phyloP scores from a whole-genome alignment of 2,113 vertebrate genomes.

The Orycteropus afer region DNA sequence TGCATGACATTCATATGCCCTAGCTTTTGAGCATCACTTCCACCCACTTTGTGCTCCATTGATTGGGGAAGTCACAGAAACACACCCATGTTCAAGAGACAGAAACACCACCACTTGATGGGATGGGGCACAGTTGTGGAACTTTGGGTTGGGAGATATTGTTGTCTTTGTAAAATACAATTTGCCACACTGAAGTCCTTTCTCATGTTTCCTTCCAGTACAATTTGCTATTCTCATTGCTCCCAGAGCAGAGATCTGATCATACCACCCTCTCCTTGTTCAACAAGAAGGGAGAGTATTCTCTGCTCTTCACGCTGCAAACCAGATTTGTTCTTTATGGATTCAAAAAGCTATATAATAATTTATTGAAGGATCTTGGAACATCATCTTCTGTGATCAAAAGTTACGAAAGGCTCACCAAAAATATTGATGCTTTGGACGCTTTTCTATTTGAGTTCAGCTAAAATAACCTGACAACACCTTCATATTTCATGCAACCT shows the following conservation, averaged over 20 bases:
- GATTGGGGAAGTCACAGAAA: neutral
- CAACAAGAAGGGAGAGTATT: neutral
- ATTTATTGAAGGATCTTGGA: neutral
- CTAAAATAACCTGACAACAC: constrained; percentile 31
- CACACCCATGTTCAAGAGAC: neutral
- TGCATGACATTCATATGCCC: neutral
- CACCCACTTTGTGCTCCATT: neutral
- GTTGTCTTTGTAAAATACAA: neutral
- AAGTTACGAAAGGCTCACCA: constrained; percentile 8
- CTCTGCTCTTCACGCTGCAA: neutral
- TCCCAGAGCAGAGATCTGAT: neutral
- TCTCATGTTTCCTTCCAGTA: neutral
- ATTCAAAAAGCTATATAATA: neutral
- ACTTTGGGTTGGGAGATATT: neutral
- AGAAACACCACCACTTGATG: neutral
- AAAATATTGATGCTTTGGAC: constrained; percentile 25
- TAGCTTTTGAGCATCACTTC: neutral
- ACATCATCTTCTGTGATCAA: constrained; percentile 15
- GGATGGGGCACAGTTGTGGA: neutral
- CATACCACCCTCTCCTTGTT: neutral
- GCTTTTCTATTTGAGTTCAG: neutral
- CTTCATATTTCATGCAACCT: constrained; percentile 21
- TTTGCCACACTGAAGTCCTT: neutral
- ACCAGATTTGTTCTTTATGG: neutral
- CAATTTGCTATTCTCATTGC: neutral